phyloP scores from a whole-genome alignment of 2,113 vertebrate genomes.

The Arizona elegans region DNA sequence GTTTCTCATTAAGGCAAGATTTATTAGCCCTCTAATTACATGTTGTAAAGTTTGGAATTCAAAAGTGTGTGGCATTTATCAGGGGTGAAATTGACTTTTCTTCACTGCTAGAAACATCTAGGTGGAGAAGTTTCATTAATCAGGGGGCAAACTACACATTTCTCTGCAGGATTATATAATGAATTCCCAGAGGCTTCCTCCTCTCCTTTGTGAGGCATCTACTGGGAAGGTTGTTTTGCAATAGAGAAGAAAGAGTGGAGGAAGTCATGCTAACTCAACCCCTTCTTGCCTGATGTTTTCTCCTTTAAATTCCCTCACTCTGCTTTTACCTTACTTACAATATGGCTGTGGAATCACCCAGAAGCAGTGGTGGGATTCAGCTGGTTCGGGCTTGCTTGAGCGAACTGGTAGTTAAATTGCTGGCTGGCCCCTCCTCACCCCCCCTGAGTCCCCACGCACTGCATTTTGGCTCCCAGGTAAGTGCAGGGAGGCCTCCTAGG shows the following conservation, averaged over 20 bases:
- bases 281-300: not conserved
- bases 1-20: conserved; percentile 75
- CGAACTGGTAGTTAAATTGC: too few species aligned
- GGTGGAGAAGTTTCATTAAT: conserved; percentile 40
- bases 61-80: conserved; percentile 57
- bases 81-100: conserved; percentile 50
- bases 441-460: too few species aligned
- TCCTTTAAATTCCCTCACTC: not conserved
- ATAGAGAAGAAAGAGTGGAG: conserved; percentile 9
- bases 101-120: conserved; percentile 45
- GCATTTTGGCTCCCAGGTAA: too few species aligned
- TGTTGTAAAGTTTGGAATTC: conserved; percentile 67
- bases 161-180: not conserved
- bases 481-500: too few species aligned
- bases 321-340: not conserved
- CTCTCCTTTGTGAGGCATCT: conserved; percentile 25
- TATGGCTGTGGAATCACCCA: not conserved
- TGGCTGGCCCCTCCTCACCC: too few species aligned
- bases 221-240: conserved; percentile 37
- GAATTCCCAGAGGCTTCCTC: not conserved
- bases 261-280: not conserved
- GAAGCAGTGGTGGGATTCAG: not conserved
- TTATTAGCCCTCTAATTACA: conserved; percentile 67
- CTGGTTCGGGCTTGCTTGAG: too few species aligned
- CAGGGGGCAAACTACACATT: not conserved